Conservation (phyloP, 2,113 vertebrate genomes). For the Parus major region DNA sequence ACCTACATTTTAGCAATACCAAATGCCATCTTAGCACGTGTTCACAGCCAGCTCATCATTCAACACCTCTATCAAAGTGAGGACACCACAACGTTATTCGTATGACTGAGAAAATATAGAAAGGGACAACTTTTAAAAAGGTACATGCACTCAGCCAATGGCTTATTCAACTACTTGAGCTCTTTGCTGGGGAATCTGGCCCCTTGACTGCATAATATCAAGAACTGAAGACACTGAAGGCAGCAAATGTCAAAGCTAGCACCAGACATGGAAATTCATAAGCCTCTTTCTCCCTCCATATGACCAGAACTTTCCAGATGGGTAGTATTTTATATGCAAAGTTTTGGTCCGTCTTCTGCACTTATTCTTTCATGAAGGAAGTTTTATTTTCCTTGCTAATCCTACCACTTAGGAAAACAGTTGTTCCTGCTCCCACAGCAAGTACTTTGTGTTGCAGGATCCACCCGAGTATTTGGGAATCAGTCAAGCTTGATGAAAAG, state of each 20-base stretch:
- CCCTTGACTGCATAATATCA: neutral
- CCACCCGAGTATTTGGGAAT: neutral
- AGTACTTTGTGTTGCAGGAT: neutral
- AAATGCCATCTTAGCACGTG: neutral
- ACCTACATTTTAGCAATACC: neutral
- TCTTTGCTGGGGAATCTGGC: neutral
- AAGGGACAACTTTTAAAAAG: neutral
- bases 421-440: neutral
- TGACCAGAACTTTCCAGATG: neutral
- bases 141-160: neutral
- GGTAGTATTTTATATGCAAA: neutral
- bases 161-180: neutral
- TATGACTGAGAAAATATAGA: neutral
- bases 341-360: neutral
- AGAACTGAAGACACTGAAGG: neutral
- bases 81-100: neutral
- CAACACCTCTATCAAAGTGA: neutral
- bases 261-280: neutral
- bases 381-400: neutral
- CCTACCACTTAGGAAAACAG: neutral
- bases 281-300: neutral
- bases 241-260: neutral
- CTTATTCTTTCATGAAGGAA: neutral
- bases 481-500: neutral
- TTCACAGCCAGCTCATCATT: neutral